Evolutionary conservation across 2,797 vertebrate genomes (phyloP), one percentile per base, ranked within the genome.

Genomic region (Brachymystax lenok): DNA sequence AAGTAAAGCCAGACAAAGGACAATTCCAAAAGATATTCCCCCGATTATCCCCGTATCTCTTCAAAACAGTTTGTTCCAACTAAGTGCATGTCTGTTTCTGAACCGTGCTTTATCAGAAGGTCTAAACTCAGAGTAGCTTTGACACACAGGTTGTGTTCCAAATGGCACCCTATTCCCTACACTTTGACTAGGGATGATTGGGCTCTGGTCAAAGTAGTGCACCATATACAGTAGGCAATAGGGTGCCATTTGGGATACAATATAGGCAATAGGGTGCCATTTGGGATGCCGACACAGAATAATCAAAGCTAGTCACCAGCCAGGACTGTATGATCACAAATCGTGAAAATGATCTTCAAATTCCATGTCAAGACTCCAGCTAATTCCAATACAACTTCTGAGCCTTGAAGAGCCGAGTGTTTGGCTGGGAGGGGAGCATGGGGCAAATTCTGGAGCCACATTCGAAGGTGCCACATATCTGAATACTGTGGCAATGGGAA

Each of bases 331-430:
- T 52, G 50, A 64, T 74, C 73, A 24, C 68, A 68, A 77, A 74
- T 70, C 73, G 59, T 74, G 30, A 88, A 89, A 91, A 89, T 74
- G 82, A 90, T 82, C 82, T 84, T 81, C 81, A 84, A 89, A 87
- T 88, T 87, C 81, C 80, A 84, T 84, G 88, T 88, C 89, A 85
- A 77, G 81, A 89, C 90, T 91, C 81, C 85, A 88, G 85, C 88
- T 85, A 87, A 93, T 85, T 91, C 84, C 84, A 89, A 88, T 88
- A 90, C 90, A 90, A 89, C 79, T 71, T 83, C 66, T 92, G 87
- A 68, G 87, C 87, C 85, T 89, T 85, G 66, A 74, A 74, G 76
- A 46, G 12, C 28, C 14, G 54, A 7, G 35, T 14, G n/a, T 24
- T 16, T 54, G 28, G n/a, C 21, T 19, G 14, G 56, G 56, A 59